phyloP scores from a whole-genome alignment of 2,113 vertebrate species.

The Rissa tridactyla region DNA sequence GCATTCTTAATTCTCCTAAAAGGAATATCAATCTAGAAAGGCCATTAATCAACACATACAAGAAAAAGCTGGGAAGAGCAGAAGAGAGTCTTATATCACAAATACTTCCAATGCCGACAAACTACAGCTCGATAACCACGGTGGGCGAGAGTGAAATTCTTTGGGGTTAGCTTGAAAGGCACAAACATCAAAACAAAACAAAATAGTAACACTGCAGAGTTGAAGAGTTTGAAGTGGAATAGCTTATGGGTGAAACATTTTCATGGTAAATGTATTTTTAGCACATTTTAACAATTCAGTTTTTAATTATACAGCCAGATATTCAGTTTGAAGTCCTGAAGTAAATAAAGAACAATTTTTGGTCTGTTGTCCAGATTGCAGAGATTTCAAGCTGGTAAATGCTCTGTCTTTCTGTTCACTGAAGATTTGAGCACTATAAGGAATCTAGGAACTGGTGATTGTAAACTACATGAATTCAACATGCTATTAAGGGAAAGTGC shows the following conservation, averaged over 20 bases:
- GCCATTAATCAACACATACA: background rate
- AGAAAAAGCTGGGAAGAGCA: background rate
- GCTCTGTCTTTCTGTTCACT: background rate
- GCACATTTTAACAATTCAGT: background rate
- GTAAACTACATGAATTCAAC: background rate
- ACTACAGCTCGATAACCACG: background rate
- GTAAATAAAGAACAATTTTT: background rate
- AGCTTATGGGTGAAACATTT: background rate
- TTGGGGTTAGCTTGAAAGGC: background rate
- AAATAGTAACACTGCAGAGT: background rate
- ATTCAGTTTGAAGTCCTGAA: background rate
- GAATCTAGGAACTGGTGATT: background rate
- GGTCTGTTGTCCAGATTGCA: background rate
- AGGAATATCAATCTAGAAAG: background rate
- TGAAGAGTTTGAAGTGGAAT: background rate
- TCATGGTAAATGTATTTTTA: background rate
- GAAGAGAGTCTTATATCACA: background rate
- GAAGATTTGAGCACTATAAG: background rate
- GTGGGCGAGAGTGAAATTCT: constrained; percentile 2
- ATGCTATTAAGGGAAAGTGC: background rate
- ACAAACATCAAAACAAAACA: background rate
- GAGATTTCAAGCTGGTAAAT: background rate
- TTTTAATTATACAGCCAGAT: background rate
- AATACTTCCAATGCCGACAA: background rate
- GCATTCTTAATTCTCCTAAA: background rate